Percentiles rank a stretch among this genome's conserved stretches.
Evolutionary conservation across 2,888 invertebrate genomes (phyloP).

Genomic region (Meandrusa payeni): DNA sequence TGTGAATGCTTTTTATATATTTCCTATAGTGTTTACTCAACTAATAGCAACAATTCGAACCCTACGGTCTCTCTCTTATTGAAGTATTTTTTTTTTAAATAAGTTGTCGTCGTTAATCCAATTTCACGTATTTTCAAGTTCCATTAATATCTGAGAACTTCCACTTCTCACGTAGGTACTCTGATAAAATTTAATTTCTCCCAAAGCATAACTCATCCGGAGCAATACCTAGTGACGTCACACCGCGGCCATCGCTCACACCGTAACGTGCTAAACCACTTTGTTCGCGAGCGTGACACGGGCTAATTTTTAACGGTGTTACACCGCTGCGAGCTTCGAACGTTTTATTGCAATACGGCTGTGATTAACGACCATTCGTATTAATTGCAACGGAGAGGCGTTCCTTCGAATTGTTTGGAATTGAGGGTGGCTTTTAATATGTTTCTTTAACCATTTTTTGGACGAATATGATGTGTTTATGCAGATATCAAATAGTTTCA

Average conservation of each 20-base stretch:
- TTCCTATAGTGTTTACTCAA: too few relatives aligned
- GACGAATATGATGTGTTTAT: too few relatives aligned
- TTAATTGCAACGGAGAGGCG: not conserved
- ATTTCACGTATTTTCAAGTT: not conserved
- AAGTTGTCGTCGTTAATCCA: too few relatives aligned
- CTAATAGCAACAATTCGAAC: too few relatives aligned
- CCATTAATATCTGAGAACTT: not conserved
- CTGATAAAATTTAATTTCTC: constrained; percentile 13
- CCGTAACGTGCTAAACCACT: not conserved
- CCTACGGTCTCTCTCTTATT: too few relatives aligned
- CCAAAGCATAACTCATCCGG: constrained; percentile 1
- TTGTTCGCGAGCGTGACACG: not conserved
- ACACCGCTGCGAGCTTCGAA: not conserved
- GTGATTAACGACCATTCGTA: not conserved
- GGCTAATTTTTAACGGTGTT: constrained; percentile 1
- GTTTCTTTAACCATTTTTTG: too few relatives aligned
- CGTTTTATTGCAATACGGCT: not conserved
- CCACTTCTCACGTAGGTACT: not conserved
- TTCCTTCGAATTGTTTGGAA: not conserved
- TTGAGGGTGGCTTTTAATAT: too few relatives aligned
- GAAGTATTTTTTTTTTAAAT: too few relatives aligned
- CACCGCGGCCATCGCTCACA: constrained; percentile 8
- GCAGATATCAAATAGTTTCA: too few relatives aligned
- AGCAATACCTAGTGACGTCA: constrained; percentile 1
- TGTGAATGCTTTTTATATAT: too few relatives aligned